Evolutionary conservation across 2,797 vertebrate genomes (phyloP).

Genomic region (Varecia variegata): DNA sequence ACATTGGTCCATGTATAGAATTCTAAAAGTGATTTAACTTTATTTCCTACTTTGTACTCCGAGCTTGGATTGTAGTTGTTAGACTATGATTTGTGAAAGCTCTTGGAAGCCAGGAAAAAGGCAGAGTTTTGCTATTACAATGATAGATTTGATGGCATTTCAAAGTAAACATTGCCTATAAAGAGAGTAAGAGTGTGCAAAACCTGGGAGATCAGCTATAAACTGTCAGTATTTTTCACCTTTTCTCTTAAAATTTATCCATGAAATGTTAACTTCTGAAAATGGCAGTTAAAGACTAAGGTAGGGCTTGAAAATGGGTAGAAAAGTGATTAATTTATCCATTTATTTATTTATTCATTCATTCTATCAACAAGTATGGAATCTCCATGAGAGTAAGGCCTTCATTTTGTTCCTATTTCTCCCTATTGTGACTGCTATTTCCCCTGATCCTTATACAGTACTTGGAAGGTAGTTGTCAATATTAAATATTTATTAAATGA

Average conservation of each 20-base stretch:
- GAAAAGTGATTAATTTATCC: not conserved
- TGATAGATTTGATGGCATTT: conserved; percentile 44
- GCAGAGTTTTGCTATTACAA: conserved; percentile 1
- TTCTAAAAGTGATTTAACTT: conserved; percentile 33
- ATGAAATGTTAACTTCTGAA: not conserved
- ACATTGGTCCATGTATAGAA: not conserved
- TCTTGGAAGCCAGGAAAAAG: not conserved
- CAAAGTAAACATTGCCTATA: conserved; percentile 34
- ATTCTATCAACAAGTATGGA: not conserved
- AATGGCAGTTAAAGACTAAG: not conserved
- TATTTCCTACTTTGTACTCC: not conserved
- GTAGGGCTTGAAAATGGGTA: not conserved
- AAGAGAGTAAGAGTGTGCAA: not conserved
- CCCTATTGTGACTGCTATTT: not conserved
- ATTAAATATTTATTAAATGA: not conserved
- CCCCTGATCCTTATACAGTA: not conserved
- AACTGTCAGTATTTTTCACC: conserved; percentile 30
- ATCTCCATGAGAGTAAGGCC: not conserved
- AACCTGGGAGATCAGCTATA: not conserved
- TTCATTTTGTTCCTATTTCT: not conserved
- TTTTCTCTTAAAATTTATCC: conserved; percentile 10
- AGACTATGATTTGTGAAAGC: conserved; percentile 58
- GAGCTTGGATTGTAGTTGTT: conserved; percentile 20
- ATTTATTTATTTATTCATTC: not conserved
- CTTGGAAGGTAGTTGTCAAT: not conserved